phyloP scores from a whole-genome alignment of 2,113 vertebrate genomes.

The Thryonomys swinderianus region DNA sequence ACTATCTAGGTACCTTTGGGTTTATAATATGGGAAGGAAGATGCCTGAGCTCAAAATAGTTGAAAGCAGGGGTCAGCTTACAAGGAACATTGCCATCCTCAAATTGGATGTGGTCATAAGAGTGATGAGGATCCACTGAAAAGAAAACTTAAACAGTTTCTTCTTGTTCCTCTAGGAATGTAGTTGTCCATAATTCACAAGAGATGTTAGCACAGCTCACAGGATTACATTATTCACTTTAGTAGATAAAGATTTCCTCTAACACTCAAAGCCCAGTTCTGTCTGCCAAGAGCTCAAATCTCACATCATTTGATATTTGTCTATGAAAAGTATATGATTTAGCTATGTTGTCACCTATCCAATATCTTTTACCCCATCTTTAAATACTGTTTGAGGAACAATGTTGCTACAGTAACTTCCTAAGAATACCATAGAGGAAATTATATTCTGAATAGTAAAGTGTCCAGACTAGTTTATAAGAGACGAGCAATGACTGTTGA shows the following conservation, averaged over 20 bases:
- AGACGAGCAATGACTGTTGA: not conserved
- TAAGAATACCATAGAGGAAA: not conserved
- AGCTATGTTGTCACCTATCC: not conserved
- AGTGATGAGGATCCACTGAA: not conserved
- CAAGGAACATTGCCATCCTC: not conserved
- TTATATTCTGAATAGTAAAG: not conserved
- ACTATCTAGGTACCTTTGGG: no score
- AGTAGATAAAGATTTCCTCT: not conserved
- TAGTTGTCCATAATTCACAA: not conserved
- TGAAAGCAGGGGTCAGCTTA: not conserved
- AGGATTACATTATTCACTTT: not conserved
- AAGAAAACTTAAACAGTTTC: not conserved
- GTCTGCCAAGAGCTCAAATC: not conserved
- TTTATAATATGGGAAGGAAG: no score
- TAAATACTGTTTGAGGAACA: not conserved
- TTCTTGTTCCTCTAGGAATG: conserved; percentile 16
- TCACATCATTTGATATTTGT: not conserved
- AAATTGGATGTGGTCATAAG: not conserved
- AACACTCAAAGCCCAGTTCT: not conserved
- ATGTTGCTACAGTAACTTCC: not conserved
- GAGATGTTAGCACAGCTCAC: not conserved
- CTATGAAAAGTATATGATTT: not conserved
- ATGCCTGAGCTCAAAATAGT: no score
- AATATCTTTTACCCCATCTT: not conserved
- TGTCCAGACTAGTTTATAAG: not conserved